Base-by-base conservation (phyloP, 1,140 invertebrate genomes). In the Zaprionus africanus region DNA sequence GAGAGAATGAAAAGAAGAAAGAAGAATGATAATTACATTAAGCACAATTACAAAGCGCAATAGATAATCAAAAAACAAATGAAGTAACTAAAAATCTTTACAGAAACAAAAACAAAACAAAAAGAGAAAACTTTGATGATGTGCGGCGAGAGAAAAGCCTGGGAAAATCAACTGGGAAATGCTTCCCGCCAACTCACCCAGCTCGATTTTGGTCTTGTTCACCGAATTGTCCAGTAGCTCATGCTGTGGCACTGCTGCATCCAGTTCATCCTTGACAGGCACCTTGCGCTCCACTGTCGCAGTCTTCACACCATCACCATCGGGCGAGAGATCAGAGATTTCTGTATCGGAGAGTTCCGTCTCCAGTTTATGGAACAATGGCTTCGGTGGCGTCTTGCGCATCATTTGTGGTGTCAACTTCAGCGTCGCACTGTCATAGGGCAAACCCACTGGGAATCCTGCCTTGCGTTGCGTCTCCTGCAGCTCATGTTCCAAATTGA, bases 221-320 rank as follows among this genome's bases (percentile, higher is more conserved):
- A 96, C 97, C 11, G 97, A 97, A 73, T 96, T 97, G 91, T 99
- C 98, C 24, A 99, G 94, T 22, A 98, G 94, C 88, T 96, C 95
- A 81, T 97, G 96, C 81, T 95, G 95, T 28, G 97, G 97, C 72
- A 98, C 96, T 2, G 96, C 97, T 68, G 96, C 95, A 93, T 98
- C 97, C 75, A 98, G 93, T 92, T 97, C 97, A 83, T 97, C 96
- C 86, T 96, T 96, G 1, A 95, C 94, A 5, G 95, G 95, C 53
- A 96, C 91, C 93, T 96, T 96, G 62, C 96, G 93, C 91, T 96
- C 96, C 31, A 97, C 96, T 4, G 96, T 97, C 22, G 95, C 95
- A 12, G 95, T 96, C 91, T 96, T 96, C 53, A 96, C 95, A 12
- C 94, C 91, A 62, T 93, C 95, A 54, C 96, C 96, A 49, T 95